Evolutionary conservation across 35 echinoderm and acorn worm genomes (phyloP).

Genomic region (Stichopus chloronotus): DNA sequence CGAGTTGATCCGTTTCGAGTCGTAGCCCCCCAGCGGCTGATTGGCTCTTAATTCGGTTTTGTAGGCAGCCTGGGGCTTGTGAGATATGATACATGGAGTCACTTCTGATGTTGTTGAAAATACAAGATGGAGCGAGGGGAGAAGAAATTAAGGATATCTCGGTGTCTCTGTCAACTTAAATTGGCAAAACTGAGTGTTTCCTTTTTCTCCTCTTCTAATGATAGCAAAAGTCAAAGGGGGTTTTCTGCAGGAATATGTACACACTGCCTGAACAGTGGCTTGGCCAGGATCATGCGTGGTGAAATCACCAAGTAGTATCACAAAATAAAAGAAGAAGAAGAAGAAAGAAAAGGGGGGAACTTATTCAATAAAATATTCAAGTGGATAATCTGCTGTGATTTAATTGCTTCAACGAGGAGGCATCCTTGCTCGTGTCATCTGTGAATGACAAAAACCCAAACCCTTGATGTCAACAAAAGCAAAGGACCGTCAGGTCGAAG

Average conservation of each 20-base stretch:
- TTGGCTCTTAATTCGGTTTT: conserved; percentile 71
- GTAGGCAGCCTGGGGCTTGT: conserved; percentile 54
- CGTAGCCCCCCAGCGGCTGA: conserved; percentile 62
- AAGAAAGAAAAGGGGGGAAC: neutral
- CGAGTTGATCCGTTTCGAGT: conserved; percentile 58
- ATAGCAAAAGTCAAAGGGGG: conserved; percentile 6
- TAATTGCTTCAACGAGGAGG: conserved; percentile 4
- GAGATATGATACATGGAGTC: conserved; percentile 66
- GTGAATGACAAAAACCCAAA: neutral
- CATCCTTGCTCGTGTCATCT: neutral
- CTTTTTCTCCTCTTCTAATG: conserved; percentile 14
- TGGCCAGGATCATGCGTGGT: neutral
- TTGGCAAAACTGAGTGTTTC: conserved; percentile 38
- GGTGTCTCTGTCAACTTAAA: conserved; percentile 60
- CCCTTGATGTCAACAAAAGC: neutral
- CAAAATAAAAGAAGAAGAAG: neutral
- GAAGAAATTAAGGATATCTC: conserved; percentile 48
- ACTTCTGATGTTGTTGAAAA: conserved; percentile 68
- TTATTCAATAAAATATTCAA: conserved; percentile 32
- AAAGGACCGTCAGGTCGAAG: conserved; percentile 9
- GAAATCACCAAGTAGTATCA: conserved; percentile 3
- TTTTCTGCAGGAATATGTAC: neutral
- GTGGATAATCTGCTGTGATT: conserved; percentile 31
- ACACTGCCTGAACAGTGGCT: neutral
- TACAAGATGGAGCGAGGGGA: conserved; percentile 53